These are phyloP conservation scores for Hyphantria cunea DNA, from an alignment of 1,140 invertebrate genomes.

Conservation along the genomic window DNA sequence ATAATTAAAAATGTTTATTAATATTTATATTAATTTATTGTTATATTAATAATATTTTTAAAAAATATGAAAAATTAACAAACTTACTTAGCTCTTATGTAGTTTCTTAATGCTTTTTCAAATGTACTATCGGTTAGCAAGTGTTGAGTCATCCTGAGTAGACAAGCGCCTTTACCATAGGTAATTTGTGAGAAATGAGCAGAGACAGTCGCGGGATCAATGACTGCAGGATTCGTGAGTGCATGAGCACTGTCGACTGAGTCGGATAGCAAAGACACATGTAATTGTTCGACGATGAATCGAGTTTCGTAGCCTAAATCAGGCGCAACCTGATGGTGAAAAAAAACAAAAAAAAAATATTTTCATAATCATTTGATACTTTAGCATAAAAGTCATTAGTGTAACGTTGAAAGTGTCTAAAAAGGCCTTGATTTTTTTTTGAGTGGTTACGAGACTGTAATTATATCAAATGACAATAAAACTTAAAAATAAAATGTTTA, in stretches of 20 bases:
- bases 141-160: conserved; percentile 89
- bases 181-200: conserved; percentile 84
- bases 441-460: no score
- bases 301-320: conserved; percentile 75
- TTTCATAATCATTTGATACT: neutral
- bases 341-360: neutral
- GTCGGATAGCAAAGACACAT: conserved; percentile 85
- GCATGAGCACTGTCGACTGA: conserved; percentile 85
- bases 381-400: no score
- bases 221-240: conserved; percentile 77
- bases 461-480: no score
- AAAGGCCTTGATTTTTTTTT: no score
- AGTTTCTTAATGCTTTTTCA: conserved; percentile 82
- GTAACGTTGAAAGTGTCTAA: no score
- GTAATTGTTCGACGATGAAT: conserved; percentile 85
- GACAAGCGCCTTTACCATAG: conserved; percentile 85
- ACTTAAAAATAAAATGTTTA: no score
- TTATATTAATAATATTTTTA: no score
- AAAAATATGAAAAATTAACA: no score
- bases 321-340: conserved; percentile 55
- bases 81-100: conserved; percentile 82
- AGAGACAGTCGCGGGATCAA: conserved; percentile 74
- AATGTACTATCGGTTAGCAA: conserved; percentile 85
- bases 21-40: no score
- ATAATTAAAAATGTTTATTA: conserved; percentile 18